Conservation (phyloP, 2,113 vertebrate genomes). For the Saimiri boliviensis region DNA sequence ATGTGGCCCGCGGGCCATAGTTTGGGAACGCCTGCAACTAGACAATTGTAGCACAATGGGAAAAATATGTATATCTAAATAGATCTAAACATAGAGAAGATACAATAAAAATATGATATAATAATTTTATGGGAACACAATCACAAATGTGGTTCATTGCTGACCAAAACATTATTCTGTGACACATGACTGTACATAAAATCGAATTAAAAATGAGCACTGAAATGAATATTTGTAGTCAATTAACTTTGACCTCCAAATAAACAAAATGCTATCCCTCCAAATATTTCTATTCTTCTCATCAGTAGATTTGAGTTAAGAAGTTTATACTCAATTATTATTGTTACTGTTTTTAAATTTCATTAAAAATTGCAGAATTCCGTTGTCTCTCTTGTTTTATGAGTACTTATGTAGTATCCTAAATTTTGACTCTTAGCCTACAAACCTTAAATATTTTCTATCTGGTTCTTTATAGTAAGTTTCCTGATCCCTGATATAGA, state of each 20-base stretch:
- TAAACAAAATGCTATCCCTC: background rate
- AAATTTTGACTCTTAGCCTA: background rate
- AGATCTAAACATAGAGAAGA: background rate
- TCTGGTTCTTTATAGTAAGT: background rate
- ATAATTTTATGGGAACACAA: background rate
- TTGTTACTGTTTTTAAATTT: background rate
- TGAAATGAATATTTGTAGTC: background rate
- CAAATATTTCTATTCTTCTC: background rate
- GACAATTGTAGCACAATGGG: background rate
- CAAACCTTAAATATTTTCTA: background rate
- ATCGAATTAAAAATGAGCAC: background rate
- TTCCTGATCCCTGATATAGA: background rate
- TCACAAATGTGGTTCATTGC: background rate
- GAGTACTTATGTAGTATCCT: background rate
- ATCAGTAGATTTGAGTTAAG: background rate
- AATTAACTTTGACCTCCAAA: background rate
- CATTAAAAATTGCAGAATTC: background rate
- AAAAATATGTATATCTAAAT: background rate
- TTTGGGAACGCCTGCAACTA: too few species aligned
- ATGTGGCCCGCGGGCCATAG: too few species aligned
- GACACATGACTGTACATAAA: background rate
- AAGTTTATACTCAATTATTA: background rate
- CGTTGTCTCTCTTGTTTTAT: background rate
- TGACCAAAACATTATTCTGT: background rate
- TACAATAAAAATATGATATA: background rate